Base-by-base conservation (phyloP, 1,140 invertebrate species). In the Hestina assimilis region DNA sequence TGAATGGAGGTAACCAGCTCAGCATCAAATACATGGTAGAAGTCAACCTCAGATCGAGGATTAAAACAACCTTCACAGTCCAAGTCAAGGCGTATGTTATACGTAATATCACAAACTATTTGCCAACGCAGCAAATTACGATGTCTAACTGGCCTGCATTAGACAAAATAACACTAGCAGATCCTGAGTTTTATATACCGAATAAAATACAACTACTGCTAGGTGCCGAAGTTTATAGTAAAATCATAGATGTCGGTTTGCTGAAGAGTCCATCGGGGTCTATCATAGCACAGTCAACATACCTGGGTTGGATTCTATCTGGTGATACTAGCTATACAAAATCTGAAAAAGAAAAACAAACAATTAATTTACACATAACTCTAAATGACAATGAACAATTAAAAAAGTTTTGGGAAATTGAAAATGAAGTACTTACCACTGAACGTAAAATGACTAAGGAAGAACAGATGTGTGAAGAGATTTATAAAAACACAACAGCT, bases 371-470 rank as follows among this genome's bases (percentile, higher is more conserved):
- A 6, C 24, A 26, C n/a, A 9, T 9, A 3, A 8, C 6, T 26
- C 1, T 26, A 9, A 45, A 41, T n/a, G 38, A 61, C 7, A 42
- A 64, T 33, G 42, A 63, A 14, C 15, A 60, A n/a, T n/a, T 70
- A 6, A 63, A 55, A 50, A 28, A 53, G 29, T 67, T 64, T 54
- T 67, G 64, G 55, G 55, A 64, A 20, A 23, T 67, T 20, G 61
- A 71, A 19, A 40, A 28, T 19, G 55, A 67, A 11, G 29, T 28
- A 7, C 15, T 31, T 14, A 42, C 12, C 4, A 29, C 40, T 7
- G 29, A 47, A 11, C 57, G 38, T 19, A 29, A 55, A 8, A 28
- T 60, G 0, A 65, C 63, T 12, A 42, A 41, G n/a, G 42, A 50
- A 29, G 60, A 72, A 45, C 7, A 41, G 41, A 29, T 21, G 24